Conservation (phyloP, 2,113 vertebrate genomes). For the Synodontis membranacea region DNA sequence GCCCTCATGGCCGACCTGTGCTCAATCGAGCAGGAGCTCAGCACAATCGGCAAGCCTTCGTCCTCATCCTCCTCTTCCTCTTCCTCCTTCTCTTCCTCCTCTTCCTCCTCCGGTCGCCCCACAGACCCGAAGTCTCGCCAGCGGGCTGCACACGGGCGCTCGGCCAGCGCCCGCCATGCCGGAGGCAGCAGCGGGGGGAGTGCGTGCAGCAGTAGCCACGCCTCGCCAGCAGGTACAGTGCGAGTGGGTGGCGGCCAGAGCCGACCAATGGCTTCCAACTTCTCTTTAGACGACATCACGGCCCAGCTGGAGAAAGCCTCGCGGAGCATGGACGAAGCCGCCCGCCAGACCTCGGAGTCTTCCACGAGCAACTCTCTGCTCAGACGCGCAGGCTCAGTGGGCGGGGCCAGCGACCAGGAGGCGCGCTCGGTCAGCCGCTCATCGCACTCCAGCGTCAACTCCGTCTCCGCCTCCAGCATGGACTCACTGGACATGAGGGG, state of each 20-base stretch:
- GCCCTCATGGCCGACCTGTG: conserved; percentile 98
- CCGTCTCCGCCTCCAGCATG: conserved; percentile 90
- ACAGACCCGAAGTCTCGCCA: conserved; percentile 77
- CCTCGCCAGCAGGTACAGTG: conserved; percentile 85
- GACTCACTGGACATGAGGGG: conserved; percentile 88
- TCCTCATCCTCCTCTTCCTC: conserved; percentile 67
- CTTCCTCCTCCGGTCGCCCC: conserved; percentile 65
- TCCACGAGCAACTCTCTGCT: conserved; percentile 80
- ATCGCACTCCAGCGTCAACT: conserved; percentile 89
- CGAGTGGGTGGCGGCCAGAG: conserved; percentile 68
- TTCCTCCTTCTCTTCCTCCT: conserved; percentile 66
- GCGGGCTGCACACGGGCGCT: conserved; percentile 73
- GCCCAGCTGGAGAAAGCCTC: conserved; percentile 96
- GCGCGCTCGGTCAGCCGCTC: conserved; percentile 81
- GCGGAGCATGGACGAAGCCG: conserved; percentile 97
- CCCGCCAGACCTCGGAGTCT: conserved; percentile 83
- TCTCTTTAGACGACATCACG: conserved; percentile 96
- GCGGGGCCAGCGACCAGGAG: conserved; percentile 88
- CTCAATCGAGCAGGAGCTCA: conserved; percentile 96
- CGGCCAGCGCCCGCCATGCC: conserved; percentile 74
- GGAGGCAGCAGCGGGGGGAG: conserved; percentile 77
- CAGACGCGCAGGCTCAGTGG: conserved; percentile 87
- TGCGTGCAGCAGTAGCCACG: conserved; percentile 80
- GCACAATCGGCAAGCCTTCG: conserved; percentile 85
- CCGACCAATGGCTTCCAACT: conserved; percentile 80